A percentile compares a stretch with the other conserved stretches of the same genome.
Conservation (phyloP, 2,888 invertebrate genomes). For the Tridacna crocea region DNA sequence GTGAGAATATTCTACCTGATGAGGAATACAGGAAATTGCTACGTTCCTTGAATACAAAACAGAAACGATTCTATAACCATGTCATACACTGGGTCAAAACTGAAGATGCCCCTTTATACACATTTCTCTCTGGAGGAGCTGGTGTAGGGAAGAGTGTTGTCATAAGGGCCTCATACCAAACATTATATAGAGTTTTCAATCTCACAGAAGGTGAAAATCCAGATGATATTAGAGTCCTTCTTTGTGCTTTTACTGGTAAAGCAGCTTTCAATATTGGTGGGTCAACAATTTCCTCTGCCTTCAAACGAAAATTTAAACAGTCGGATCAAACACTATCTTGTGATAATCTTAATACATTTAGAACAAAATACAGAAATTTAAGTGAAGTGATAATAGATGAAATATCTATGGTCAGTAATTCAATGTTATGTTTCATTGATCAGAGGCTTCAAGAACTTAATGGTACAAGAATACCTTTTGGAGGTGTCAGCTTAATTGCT, state of each 20-base stretch:
- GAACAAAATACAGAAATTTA: conserved; percentile 56
- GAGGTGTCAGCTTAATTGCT: too few species aligned
- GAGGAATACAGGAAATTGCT: too few species aligned
- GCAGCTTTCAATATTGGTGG: conserved; percentile 41
- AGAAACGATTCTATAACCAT: too few species aligned
- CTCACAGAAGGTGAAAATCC: conserved; percentile 53
- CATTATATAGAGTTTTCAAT: conserved; percentile 46
- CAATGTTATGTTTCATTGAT: conserved; percentile 50
- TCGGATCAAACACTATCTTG: conserved; percentile 38
- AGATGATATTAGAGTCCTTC: too few species aligned
- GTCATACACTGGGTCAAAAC: too few species aligned
- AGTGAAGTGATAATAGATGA: conserved; percentile 62
- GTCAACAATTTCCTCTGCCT: conserved; percentile 34
- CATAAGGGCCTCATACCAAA: conserved; percentile 55
- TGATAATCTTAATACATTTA: too few species aligned
- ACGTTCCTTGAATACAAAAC: too few species aligned
- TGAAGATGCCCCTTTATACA: conserved; percentile 54
- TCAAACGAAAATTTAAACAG: conserved; percentile 32
- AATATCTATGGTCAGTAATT: conserved; percentile 62
- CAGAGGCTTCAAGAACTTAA: conserved; percentile 55
- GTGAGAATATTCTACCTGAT: too few species aligned
- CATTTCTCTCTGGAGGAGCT: conserved; percentile 61
- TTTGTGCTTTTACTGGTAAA: too few species aligned
- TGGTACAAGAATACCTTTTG: too few species aligned
- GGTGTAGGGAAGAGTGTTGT: conserved; percentile 57